These are phyloP conservation scores for Toxostoma redivivum DNA, from an alignment of 2,113 vertebrate genomes.

Conservation along the genomic window DNA sequence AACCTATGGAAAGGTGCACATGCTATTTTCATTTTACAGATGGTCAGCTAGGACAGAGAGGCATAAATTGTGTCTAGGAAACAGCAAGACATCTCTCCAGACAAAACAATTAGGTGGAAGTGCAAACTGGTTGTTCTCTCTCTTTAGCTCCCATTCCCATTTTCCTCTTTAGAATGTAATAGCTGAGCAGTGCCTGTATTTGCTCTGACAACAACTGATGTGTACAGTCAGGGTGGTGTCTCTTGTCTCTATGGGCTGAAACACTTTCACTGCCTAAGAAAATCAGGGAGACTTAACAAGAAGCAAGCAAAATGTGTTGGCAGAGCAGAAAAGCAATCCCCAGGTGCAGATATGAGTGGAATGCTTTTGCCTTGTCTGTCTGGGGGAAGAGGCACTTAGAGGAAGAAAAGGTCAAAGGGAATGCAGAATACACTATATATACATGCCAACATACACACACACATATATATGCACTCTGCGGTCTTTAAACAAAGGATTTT, in stretches of 20 bases:
- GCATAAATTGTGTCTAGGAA: neutral
- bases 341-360: neutral
- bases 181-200: neutral
- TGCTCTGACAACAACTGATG: neutral
- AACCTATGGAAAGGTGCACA: neutral
- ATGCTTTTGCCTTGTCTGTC: neutral
- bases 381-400: neutral
- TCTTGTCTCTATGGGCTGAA: neutral
- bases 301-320: neutral
- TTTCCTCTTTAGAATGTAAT: neutral
- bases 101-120: neutral
- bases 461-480: neutral
- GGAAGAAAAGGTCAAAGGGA: neutral
- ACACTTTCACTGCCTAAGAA: neutral
- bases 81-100: neutral
- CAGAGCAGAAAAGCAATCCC: neutral
- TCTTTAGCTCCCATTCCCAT: neutral
- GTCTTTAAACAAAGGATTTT: neutral
- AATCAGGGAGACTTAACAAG: neutral
- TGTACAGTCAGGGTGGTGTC: neutral
- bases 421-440: neutral
- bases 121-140: neutral
- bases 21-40: neutral
- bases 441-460: fast-evolving
- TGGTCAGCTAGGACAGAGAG: neutral